Percentiles rank a stretch among this genome's conserved stretches.
Conservation (phyloP, 2,113 vertebrate species). For the Percopsis transmontana region DNA sequence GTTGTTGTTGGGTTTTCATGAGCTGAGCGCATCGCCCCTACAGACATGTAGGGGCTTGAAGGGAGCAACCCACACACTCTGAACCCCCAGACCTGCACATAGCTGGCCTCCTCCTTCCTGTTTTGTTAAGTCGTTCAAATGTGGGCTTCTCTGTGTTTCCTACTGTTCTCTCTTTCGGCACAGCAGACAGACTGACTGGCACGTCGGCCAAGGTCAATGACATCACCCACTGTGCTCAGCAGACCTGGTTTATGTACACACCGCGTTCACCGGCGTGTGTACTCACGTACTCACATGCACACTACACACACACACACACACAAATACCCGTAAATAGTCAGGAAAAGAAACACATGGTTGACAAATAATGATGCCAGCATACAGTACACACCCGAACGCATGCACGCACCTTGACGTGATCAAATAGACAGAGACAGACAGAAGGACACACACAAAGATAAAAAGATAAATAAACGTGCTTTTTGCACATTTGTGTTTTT, state of each 20-base stretch:
- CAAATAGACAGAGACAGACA: too few species aligned
- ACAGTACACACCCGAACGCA: too few species aligned
- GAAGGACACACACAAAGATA: background rate
- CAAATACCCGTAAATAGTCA: too few species aligned
- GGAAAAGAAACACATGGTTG: too few species aligned
- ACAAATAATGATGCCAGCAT: too few species aligned
- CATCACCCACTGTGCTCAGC: conserved; percentile 22
- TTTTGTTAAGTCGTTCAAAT: background rate
- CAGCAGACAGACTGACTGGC: background rate
- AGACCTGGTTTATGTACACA: conserved; percentile 32
- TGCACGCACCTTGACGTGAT: too few species aligned
- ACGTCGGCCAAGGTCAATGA: conserved; percentile 36
- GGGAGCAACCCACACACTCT: conserved; percentile 20
- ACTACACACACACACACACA: background rate
- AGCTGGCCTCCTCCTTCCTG: background rate
- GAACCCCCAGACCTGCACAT: conserved; percentile 12
- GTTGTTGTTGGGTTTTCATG: too few species aligned
- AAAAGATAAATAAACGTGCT: background rate
- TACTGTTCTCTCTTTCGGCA: background rate
- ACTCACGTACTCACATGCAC: background rate
- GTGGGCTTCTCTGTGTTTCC: background rate
- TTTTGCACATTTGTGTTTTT: too few species aligned
- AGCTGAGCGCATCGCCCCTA: conserved; percentile 26
- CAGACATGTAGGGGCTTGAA: conserved; percentile 49
- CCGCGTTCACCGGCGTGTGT: background rate